Percentiles rank a stretch among this genome's conserved stretches.
phyloP scores from a whole-genome alignment of 1,140 invertebrate genomes.

The Calephelis virginiensis region DNA sequence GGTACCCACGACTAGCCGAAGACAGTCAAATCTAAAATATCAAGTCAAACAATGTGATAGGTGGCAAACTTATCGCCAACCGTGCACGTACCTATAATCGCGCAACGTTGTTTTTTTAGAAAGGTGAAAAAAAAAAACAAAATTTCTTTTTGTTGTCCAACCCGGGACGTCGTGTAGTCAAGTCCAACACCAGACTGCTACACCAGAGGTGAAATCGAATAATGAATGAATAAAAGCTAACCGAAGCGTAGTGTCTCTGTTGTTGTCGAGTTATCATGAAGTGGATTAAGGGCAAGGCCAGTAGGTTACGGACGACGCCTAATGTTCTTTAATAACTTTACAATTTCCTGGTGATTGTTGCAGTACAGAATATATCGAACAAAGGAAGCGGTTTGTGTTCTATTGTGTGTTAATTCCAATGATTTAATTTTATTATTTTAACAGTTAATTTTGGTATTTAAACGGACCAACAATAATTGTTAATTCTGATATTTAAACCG shows the following conservation, averaged over 20 bases:
- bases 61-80: too few species aligned
- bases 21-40: too few species aligned
- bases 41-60: too few species aligned
- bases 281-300: constrained; percentile 61
- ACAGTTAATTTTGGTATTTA: constrained; percentile 7
- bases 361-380: constrained; percentile 34
- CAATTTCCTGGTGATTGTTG: constrained; percentile 59
- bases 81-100: too few species aligned
- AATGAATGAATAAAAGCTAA: constrained; percentile 15
- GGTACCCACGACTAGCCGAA: too few species aligned
- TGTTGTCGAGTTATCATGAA: constrained; percentile 32
- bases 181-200: too few species aligned
- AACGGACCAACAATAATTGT: background rate
- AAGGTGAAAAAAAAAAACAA: too few species aligned
- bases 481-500: background rate
- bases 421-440: constrained; percentile 22
- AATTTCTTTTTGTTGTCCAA: too few species aligned
- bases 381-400: constrained; percentile 33
- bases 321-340: constrained; percentile 42
- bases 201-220: background rate
- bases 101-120: too few species aligned
- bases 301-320: constrained; percentile 53
- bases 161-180: too few species aligned
- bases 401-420: constrained; percentile 55
- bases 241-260: background rate